Conservation (phyloP, 2,797 vertebrate species). For the Cyclopterus lumpus region DNA sequence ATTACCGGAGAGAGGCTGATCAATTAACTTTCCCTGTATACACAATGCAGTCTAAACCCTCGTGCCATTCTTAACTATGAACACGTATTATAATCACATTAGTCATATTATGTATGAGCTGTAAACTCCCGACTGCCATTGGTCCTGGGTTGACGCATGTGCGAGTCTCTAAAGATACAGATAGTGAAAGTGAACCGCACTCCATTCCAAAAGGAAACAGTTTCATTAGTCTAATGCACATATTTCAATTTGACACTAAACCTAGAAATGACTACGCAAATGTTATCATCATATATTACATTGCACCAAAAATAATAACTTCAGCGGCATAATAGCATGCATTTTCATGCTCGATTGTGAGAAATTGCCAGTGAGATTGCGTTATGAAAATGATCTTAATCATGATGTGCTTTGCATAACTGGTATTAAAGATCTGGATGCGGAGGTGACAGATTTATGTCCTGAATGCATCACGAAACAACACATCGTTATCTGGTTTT, state of each 20-base stretch:
- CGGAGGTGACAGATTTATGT: conserved; percentile 52
- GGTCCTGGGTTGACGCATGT: background rate
- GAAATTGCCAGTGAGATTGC: conserved; percentile 63
- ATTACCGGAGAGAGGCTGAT: conserved; percentile 4
- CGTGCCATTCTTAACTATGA: conserved; percentile 3
- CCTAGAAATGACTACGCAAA: conserved; percentile 13
- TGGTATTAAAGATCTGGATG: conserved; percentile 33
- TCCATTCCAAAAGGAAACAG: conserved; percentile 9
- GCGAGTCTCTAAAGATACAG: background rate
- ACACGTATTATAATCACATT: conserved; percentile 30
- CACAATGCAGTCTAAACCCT: background rate
- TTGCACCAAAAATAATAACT: conserved; percentile 41
- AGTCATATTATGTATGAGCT: conserved; percentile 27
- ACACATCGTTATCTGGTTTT: conserved; percentile 30
- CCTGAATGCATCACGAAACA: conserved; percentile 33
- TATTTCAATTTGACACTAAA: conserved; percentile 43
- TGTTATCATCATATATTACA: conserved; percentile 17
- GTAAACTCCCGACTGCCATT: background rate
- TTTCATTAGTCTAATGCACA: conserved; percentile 30
- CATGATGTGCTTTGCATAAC: conserved; percentile 52
- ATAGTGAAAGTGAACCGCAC: background rate
- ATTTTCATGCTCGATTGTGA: conserved; percentile 65
- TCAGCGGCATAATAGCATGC: conserved; percentile 45
- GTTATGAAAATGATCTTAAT: conserved; percentile 62
- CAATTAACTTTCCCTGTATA: conserved; percentile 1